Base-by-base conservation (phyloP, 2,888 invertebrate species). In the Brachypterus glaber region DNA sequence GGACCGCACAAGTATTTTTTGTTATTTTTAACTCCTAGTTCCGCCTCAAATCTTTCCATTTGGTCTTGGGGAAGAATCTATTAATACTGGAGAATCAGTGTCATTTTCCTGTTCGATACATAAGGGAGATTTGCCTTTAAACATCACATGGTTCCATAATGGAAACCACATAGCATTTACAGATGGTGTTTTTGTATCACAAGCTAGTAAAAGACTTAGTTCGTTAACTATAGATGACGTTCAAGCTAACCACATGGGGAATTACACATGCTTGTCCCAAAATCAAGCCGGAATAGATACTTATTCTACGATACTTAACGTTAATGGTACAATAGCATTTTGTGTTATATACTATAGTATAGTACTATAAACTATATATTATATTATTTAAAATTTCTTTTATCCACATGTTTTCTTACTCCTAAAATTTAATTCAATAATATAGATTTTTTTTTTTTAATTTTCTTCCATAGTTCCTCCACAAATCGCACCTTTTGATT, bases 101-200 rank as follows among this genome's bases (percentile, higher is more conserved):
- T 77, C 79, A 54, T 71, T 78, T 37, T 74, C 74, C 43, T 83
- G 83, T 60, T 74, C 79, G 42, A 73, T 78, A 26, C 74, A 74
- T 43, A 79, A 80, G 63, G 83, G 86, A 45, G 85, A 87, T 65
- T 68, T 75, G 37, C 86, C 86, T 3, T 70, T 86, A 55, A 72
- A 73, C 40, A 77, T 86, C 33, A 69, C 71, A 16, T 87, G 85
- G 86, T 74, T 74, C 34, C 77, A 82, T 51, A 79, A 84, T 61
- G 79, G 79, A 17, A 65, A 72, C 54, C 72, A 72, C 30, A 53
- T 69, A 7, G 60, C 55, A 40, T 45, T 46, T 18, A 35, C 47
- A 3, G 40, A 49, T 5, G 62, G 58, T 4, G 42, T 60, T 16
- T 53, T 55, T 11, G 60, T 67, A 14, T 61, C 63, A 26, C 57